phyloP scores from a whole-genome alignment of 2,888 invertebrate genomes.

The Spisula solida region DNA sequence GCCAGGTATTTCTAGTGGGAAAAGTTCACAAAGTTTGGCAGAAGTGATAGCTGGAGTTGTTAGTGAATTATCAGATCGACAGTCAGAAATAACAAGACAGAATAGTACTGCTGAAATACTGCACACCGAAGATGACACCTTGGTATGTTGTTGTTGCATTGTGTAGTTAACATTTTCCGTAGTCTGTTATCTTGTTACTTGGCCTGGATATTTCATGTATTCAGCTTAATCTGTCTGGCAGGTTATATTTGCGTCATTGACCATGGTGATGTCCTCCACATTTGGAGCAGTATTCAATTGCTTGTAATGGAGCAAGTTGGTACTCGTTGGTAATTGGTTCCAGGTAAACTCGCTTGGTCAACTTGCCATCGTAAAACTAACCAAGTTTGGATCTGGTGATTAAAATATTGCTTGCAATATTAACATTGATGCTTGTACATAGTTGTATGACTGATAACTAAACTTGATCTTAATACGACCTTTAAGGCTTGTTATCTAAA shows the following conservation, averaged over 20 bases:
- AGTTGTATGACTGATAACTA: too few species aligned
- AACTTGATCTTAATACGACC: too few species aligned
- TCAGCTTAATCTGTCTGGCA: neutral
- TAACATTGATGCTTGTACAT: too few species aligned
- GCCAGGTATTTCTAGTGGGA: conserved; percentile 55
- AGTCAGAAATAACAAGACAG: conserved; percentile 72
- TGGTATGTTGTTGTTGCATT: conserved; percentile 31
- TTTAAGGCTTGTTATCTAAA: too few species aligned
- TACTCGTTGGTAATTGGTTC: too few species aligned
- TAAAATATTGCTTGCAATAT: too few species aligned
- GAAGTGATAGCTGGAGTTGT: conserved; percentile 84
- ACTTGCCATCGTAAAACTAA: too few species aligned
- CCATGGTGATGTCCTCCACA: neutral
- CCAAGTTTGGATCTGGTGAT: too few species aligned
- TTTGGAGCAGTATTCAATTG: neutral
- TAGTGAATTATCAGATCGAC: conserved; percentile 75
- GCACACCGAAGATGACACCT: conserved; percentile 73
- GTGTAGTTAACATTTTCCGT: neutral
- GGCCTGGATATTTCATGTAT: neutral
- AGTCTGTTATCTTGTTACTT: neutral
- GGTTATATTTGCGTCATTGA: too few species aligned
- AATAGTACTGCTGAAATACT: conserved; percentile 77
- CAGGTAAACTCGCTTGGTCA: too few species aligned
- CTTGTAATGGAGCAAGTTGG: too few species aligned
- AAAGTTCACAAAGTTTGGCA: conserved; percentile 77